Conservation (phyloP, 2,797 vertebrate species). For the Megaceryle alcyon region DNA sequence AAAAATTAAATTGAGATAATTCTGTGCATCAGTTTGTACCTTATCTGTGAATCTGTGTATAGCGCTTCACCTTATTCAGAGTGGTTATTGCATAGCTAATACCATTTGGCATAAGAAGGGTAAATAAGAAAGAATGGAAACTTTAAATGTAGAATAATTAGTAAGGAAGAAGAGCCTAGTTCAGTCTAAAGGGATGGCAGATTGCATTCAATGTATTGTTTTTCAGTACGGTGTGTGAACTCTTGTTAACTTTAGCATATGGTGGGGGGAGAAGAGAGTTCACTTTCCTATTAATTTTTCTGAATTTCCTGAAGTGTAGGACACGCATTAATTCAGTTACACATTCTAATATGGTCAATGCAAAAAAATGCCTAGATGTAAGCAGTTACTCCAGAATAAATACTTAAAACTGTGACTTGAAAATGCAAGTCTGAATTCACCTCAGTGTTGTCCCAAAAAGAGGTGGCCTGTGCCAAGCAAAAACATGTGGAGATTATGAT, state of each 20-base stretch:
- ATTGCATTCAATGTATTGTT: background rate
- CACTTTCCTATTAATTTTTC: background rate
- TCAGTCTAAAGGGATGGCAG: background rate
- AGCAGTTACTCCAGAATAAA: background rate
- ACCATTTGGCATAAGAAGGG: background rate
- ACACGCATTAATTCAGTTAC: background rate
- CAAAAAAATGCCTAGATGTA: background rate
- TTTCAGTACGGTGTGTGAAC: background rate
- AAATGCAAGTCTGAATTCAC: slow-evolving; percentile 26
- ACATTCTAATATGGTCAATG: background rate
- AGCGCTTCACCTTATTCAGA: background rate
- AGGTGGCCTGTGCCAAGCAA: background rate
- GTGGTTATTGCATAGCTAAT: background rate
- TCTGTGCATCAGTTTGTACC: background rate
- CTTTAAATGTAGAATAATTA: background rate
- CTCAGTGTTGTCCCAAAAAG: background rate
- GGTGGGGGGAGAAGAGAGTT: background rate
- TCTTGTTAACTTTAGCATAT: background rate
- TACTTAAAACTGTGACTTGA: slow-evolving; percentile 2
- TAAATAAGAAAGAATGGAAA: background rate
- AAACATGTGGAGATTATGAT: slow-evolving; percentile 3
- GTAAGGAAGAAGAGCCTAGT: background rate
- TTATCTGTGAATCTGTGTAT: background rate
- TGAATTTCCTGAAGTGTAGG: background rate
- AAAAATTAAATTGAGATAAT: background rate